These are phyloP conservation scores for Diaprepes abbreviatus DNA, from an alignment of 2,888 invertebrate species.

Conservation along the genomic window DNA sequence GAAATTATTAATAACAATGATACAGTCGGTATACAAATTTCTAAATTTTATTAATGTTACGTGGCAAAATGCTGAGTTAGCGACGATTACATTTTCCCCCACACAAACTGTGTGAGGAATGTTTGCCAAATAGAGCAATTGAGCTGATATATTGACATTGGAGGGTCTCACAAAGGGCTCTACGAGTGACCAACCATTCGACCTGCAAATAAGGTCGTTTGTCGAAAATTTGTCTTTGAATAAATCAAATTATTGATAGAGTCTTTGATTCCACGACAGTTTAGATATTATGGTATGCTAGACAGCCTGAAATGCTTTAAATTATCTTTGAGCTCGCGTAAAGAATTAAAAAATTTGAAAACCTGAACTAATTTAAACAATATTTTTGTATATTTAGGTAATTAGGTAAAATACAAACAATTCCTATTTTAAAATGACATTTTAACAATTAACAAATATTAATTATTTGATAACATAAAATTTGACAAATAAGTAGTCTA, in stretches of 20 bases:
- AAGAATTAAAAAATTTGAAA: too few species aligned
- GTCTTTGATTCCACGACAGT: conserved; percentile 6
- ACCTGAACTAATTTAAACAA: too few species aligned
- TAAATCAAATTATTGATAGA: conserved; percentile 9
- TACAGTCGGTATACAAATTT: too few species aligned
- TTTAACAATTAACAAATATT: too few species aligned
- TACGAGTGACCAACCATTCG: conserved; percentile 40
- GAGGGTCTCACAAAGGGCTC: conserved; percentile 60
- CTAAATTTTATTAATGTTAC: conserved; percentile 18
- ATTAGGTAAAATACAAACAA: too few species aligned
- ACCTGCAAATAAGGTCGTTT: conserved; percentile 38
- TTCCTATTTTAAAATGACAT: too few species aligned
- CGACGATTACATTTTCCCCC: conserved; percentile 28
- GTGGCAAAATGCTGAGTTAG: conserved; percentile 35
- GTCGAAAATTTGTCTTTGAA: conserved; percentile 19
- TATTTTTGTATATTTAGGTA: too few species aligned
- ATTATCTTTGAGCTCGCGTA: too few species aligned
- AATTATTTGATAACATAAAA: too few species aligned
- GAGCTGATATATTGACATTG: conserved; percentile 65
- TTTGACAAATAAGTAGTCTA: too few species aligned
- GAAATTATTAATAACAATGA: neutral
- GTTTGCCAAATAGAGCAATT: conserved; percentile 63
- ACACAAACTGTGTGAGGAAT: conserved; percentile 44
- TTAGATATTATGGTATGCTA: too few species aligned
- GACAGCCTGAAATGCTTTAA: too few species aligned